Base-by-base conservation (phyloP, 1,140 invertebrate genomes). In the Tetramorium alpestre region DNA sequence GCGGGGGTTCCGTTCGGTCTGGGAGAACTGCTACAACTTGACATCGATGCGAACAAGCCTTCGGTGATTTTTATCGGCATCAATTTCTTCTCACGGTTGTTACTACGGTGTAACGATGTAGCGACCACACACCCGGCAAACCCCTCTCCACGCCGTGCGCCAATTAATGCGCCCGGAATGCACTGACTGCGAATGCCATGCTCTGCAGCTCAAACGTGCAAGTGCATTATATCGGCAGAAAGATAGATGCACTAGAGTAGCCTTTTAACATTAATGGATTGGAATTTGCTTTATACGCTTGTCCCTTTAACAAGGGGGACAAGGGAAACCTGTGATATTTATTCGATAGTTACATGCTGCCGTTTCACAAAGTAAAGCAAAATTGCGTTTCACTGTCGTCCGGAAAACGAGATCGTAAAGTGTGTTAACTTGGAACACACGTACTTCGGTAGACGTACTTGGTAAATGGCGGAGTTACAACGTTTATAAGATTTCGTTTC, bases 221-320 rank as follows among this genome's bases (percentile, higher is more conserved):
- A 84, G 69, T 84, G 80, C 80, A 84, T 84, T 75, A 75, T 60
- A 62, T 38, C 41, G 54, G 13, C 54, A 38, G 56, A 84, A 73
- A 84, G 67, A 56, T 58, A 47, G 54, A 75, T 18, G 69, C 69
- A 44, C 25, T 47, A 56, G 41, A 60, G 80, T 25, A 38, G 25
- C 80, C 80, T 84, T 84, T 84, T 62, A 62, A 56, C 80, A 73
- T 62, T 75, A 84, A 84, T 84, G 69, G 44, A 58, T 62, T 60
- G 69, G 75, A 84, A 84, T 73, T 84, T 73, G 54, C 80, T 75
- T 75, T 75, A 62, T 47, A 25, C 54, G 44, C 78, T n/a, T 18
- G 64, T 13, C 38, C 22, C 65, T 58, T 72, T 22, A 60, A 72
- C 67, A 73, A 33, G 38, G 8, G 0, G 54, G 7, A 25, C 33